Evolutionary conservation across 2,888 invertebrate genomes (phyloP), one percentile per base, ranked within the genome.

Genomic region (Gisinianus flammeolus): DNA sequence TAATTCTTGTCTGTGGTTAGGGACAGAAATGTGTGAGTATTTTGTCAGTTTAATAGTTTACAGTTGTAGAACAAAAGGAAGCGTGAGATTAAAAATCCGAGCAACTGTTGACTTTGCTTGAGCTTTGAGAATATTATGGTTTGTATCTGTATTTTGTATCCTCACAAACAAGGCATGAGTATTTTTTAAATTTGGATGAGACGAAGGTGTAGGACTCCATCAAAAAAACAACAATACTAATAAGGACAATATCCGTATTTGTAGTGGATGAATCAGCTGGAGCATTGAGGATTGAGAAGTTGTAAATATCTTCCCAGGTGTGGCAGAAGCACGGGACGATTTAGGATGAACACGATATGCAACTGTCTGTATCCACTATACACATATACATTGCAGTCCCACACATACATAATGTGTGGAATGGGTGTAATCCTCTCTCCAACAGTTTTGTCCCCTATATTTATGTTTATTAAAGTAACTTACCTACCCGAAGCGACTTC

Each of bases 401-500:
- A 56, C 8, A 56, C 56, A 56, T n/a, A 56, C 56, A n/a, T n/a
- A n/a, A n/a, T 56, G n/a, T n/a, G n/a, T n/a, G n/a, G n/a, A n/a
- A n/a, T n/a, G n/a, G n/a, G n/a, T n/a, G n/a, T 44, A 44, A 44
- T 44, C 44, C 44, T 44, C 44, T n/a, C n/a, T n/a, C n/a, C n/a
- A 44, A 6, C 26, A 16, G 28, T 64, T 64, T 64, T 64, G 64
- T 64, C 58, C 58, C 10, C 58, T n/a, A 19, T 44, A 19, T 19
- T 44, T 12, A 19, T 12, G 52, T 44, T 44, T 19, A 22, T 62
- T n/a, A 19, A 16, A 31, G 56, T 12, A 35, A 64, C 73, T 73
- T 73, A 73, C 66, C 64, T 73, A 73, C 73, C 72, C 58, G 72
- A 72, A 72, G 58, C n/a, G 58, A 33, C 58, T 31, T 58, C 44